Evolutionary conservation across 2,888 invertebrate species (phyloP), one percentile per base, ranked within the genome.

Genomic region (Dryadula phaetusa): DNA sequence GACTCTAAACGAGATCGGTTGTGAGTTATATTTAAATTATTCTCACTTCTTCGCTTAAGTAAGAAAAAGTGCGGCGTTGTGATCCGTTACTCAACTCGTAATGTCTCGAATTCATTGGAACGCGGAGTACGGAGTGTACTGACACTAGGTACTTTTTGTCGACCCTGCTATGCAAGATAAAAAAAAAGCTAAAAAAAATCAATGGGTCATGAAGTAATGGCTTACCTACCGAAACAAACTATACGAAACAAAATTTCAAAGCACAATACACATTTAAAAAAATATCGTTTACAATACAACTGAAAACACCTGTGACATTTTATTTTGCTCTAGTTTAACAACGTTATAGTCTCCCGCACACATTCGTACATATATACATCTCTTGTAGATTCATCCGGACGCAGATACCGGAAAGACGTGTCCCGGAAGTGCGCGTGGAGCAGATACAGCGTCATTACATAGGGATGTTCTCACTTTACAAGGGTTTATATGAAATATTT

Each of bases 361-460:
- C 10, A 14, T 6, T 28, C 16, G 16, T 40, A 16, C 16, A 1
- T 20, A 18, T 18, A 32, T 32, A 18, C n/a, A 46, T 18, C 25
- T 37, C 58, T 42, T 16, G 58, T 28, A 44, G 58, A 40, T 16
- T 42, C 28, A 61, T 61, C 46, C 61, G 61, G 61, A 47, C 32
- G 32, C 61, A 34, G 28, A 47, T 46, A 61, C 61, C 61, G 61
- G 61, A 61, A 46, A 47, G 61, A 47, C 28, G 6, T 46, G 40
- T 8, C 12, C 61, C 12, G 61, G 61, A 61, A 61, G 46, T 61
- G 32, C 46, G 46, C 32, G 47, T 28, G 40, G 42, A 18, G 46
- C 20, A 46, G 32, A 10, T 7, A 16, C 20, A 44, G 46, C 7
- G 44, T 60, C n/a, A 8, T 18, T 53, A 22, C 42, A 25, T 25